phyloP scores from a whole-genome alignment of 2,888 invertebrate species.

The Tipula lateralis region DNA sequence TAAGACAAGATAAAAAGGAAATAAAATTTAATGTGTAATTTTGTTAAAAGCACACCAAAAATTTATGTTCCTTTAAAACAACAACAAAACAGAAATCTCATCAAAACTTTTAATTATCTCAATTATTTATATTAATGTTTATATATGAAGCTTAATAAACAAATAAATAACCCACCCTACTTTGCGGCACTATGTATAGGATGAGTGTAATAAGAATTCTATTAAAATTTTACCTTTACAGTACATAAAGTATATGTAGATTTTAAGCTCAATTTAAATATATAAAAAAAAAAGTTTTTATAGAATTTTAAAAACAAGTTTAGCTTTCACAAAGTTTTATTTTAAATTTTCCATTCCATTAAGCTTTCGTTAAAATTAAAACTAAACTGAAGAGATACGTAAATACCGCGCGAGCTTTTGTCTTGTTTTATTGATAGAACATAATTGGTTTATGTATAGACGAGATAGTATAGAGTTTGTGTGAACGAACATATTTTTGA shows the following conservation, averaged over 20 bases:
- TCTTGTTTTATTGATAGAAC: background rate
- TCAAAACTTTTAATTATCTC: conserved; percentile 19
- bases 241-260: background rate
- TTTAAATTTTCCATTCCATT: background rate
- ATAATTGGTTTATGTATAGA: background rate
- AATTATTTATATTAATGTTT: background rate
- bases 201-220: background rate
- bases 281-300: background rate
- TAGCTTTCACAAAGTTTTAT: background rate
- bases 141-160: background rate
- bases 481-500: background rate
- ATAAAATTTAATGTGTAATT: background rate
- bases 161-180: background rate
- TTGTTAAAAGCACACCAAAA: background rate
- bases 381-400: background rate
- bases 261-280: conserved; percentile 12
- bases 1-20: background rate
- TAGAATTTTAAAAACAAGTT: background rate
- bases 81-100: background rate
- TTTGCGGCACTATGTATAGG: background rate
- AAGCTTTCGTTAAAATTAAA: background rate
- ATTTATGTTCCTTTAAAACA: background rate
- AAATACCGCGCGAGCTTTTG: background rate
- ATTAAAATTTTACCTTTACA: background rate
- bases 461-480: too few relatives aligned